A percentile compares a stretch with the other conserved stretches of the same genome.
Evolutionary conservation across 2,888 invertebrate species (phyloP).

Genomic region (Mesochorus sp.): DNA sequence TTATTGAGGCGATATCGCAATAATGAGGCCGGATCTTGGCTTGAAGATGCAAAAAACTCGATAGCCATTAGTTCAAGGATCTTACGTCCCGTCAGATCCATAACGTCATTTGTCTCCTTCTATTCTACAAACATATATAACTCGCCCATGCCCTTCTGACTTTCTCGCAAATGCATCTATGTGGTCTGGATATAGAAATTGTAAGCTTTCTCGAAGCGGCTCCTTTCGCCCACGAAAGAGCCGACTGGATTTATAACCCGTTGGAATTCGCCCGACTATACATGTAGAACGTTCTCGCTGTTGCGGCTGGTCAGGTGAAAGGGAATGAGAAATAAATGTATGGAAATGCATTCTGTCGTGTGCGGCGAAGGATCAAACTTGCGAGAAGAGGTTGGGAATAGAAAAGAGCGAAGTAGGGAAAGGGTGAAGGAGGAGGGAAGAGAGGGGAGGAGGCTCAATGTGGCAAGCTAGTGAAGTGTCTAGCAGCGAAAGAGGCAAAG

Average conservation of each 20-base stretch:
- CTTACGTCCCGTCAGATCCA: conserved; percentile 29
- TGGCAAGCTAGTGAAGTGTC: conserved; percentile 17
- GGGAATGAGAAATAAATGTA: conserved; percentile 64
- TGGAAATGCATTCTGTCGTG: conserved; percentile 70
- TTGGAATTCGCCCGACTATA: conserved; percentile 11
- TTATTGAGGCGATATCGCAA: no score
- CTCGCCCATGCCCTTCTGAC: no score
- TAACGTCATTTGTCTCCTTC: conserved; percentile 42
- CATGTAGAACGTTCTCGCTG: neutral
- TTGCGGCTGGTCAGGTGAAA: conserved; percentile 12
- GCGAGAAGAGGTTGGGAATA: conserved; percentile 55
- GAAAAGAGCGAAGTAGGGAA: conserved; percentile 24
- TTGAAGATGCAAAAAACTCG: conserved; percentile 48
- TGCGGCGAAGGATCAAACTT: conserved; percentile 62
- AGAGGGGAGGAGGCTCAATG: conserved; percentile 14
- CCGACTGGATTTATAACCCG: conserved; percentile 68
- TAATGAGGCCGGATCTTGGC: neutral
- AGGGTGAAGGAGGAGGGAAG: conserved; percentile 18
- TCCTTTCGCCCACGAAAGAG: conserved; percentile 52
- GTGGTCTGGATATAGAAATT: conserved; percentile 1
- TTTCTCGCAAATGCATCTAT: no score
- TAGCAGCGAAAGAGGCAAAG: conserved; percentile 38
- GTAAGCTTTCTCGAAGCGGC: conserved; percentile 59
- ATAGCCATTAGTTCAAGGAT: conserved; percentile 51
- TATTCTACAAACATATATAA: conserved; percentile 14